Evolutionary conservation across 2,113 vertebrate genomes (phyloP), one percentile per base, ranked within the genome.

Genomic region (Boleophthalmus pectinirostris): DNA sequence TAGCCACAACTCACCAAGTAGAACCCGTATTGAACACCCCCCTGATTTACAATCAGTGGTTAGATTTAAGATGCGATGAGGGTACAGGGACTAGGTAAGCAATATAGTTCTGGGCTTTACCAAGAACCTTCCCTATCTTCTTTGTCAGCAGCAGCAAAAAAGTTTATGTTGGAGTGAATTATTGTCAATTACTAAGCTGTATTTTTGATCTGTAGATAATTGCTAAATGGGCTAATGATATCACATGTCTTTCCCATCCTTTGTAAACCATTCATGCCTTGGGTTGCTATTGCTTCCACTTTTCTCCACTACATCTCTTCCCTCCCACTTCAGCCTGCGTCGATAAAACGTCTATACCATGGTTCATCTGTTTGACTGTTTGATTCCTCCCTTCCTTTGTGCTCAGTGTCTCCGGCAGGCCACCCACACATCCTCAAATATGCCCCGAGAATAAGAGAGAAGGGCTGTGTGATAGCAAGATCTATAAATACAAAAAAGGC

Each of bases 401-500:
- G 65, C 65, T 80, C 75, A 69, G 38, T 85, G 74, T 84, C 81
- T 64, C 73, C 77, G 80, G 77, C 82, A 82, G 76, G 58, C 85
- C 85, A 87, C 83, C 87, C 78, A 90, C 85, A 72, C 78, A 78
- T 82, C 78, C 84, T 85, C 82, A 72, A 78, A 77, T 79, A 88
- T 82, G 64, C 75, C 83, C 29, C 73, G 56, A 74, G 72, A 66
- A 70, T 69, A 71, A 69, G 76, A 11, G 67, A 73, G 73, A 54
- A 43, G 24, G 66, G 68, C 47, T 46, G 69, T 65, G 46, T 67
- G 67, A 71, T 23, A 29, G 66, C 53, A 20, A 81, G 56, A 75
- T 88, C 89, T 91, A 92, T 91, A 90, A 93, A 93, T 92, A 93
- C 77, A 82, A 21, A 82, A 82, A 86, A 88, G 84, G 83, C 80